phyloP scores from a whole-genome alignment of 2,888 invertebrate species.

The Drosophila mimica region DNA sequence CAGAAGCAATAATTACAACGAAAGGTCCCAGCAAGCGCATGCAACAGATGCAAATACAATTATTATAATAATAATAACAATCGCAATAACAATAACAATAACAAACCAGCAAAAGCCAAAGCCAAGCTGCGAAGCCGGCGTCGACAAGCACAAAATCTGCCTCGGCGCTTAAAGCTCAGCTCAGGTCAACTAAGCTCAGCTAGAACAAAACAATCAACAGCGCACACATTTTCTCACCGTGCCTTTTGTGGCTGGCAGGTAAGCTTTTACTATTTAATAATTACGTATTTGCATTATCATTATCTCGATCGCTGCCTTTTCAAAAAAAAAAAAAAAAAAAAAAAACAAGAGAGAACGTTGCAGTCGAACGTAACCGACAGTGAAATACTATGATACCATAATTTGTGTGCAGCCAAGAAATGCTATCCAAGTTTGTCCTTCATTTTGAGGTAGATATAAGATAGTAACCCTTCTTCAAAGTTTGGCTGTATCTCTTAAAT shows the following conservation, averaged over 20 bases:
- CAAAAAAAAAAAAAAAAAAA: no score
- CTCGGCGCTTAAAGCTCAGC: slow-evolving; percentile 47
- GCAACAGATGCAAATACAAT: slow-evolving; percentile 47
- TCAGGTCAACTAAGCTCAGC: slow-evolving; percentile 28
- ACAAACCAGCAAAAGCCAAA: background rate
- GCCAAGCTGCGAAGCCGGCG: slow-evolving; percentile 38
- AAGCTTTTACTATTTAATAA: slow-evolving; percentile 25
- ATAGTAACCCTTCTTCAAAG: no score
- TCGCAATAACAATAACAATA: slow-evolving; percentile 4
- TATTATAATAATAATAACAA: slow-evolving; percentile 3
- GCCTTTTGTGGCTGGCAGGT: slow-evolving; percentile 42
- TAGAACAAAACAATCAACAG: slow-evolving; percentile 1
- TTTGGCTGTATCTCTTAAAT: no score
- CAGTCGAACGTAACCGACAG: no score
- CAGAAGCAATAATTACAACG: slow-evolving; percentile 14
- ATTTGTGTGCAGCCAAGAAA: no score
- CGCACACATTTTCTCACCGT: slow-evolving; percentile 10
- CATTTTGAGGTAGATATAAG: no score
- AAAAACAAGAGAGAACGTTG: no score
- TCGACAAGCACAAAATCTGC: slow-evolving; percentile 9
- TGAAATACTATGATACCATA: no score
- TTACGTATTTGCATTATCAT: background rate
- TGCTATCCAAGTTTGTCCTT: no score
- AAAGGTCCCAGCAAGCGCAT: slow-evolving; percentile 20
- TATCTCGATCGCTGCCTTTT: background rate